Evolutionary conservation across 2,888 invertebrate species (phyloP), one percentile per base, ranked within the genome.

Genomic region (Nomada flava): DNA sequence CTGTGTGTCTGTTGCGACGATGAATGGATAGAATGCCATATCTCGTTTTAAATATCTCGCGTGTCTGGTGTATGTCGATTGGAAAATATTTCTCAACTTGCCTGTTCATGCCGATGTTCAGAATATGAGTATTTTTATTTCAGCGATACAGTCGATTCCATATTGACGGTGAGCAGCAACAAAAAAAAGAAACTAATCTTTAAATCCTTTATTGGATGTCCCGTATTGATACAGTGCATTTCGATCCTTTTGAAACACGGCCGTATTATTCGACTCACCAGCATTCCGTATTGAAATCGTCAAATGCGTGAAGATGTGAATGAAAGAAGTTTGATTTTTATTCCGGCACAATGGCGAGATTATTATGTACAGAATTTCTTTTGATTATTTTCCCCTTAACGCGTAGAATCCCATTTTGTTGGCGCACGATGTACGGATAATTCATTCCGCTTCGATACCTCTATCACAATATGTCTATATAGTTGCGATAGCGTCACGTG

Each of bases 41-140:
- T 72, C 57, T 68, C 63, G 57, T 29, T 80, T 68, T 64, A 68
- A 73, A 73, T 80, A 73, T 79, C 57, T n/a, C 62, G 11, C 68
- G 57, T 59, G 52, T 44, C 44, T 57, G 47, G 5, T 11, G 18
- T 4, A 50, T 23, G 20, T 80, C 29, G 57, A 36, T 55, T 52
- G 42, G 23, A 36, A 81, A 72, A 26, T 64, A 44, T 63, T 47
- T 72, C n/a, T 26, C 11, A 44, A 29, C 53, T 18, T 26, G 36
- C 52, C 9, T 15, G 26, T 26, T 4, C 5, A 29, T 26, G 11
- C 26, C 23, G 13, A 67, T n/a, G 9, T 13, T 2, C n/a, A 1
- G 2, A 18, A 2, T 15, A 42, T 2, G 15, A 18, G 2, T 52
- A 20, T 36, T 69, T 76, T 59, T 52, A 71, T 65, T 55, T 26